Evolutionary conservation across 1,140 invertebrate genomes (phyloP).

Genomic region (Drosophila baimaii): DNA sequence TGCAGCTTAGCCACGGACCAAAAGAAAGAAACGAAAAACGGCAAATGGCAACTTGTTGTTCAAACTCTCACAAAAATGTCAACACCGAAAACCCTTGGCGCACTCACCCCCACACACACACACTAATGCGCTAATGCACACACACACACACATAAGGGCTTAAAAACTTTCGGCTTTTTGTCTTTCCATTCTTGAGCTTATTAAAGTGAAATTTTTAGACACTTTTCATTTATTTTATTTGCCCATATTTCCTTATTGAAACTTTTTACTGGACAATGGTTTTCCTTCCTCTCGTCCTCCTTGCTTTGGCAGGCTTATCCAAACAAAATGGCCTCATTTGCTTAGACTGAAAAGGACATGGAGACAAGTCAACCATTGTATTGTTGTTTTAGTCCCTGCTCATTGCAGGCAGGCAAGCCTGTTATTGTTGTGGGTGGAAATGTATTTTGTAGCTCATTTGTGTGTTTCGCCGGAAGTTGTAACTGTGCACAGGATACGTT

Average conservation of each 20-base stretch:
- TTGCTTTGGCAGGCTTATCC: constrained; percentile 25
- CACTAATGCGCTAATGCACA: constrained; percentile 22
- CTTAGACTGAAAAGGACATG: constrained; percentile 28
- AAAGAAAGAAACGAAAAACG: constrained; percentile 34
- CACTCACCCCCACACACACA: constrained; percentile 17
- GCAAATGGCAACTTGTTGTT: constrained; percentile 68
- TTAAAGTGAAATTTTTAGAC: constrained; percentile 69
- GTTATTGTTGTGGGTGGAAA: constrained; percentile 28
- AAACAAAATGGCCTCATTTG: constrained; percentile 53
- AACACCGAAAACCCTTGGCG: constrained; percentile 46
- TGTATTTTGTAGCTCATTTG: constrained; percentile 67
- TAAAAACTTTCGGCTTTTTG: constrained; percentile 44
- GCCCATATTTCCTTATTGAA: constrained; percentile 72
- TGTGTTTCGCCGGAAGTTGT: constrained; percentile 70
- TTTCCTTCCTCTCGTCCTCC: constrained; percentile 12
- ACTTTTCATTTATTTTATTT: constrained; percentile 76
- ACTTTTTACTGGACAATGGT: constrained; percentile 55
- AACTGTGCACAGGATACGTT: constrained; percentile 54
- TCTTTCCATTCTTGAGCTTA: constrained; percentile 60
- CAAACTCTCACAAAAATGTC: constrained; percentile 54
- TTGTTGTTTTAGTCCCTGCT: constrained; percentile 36
- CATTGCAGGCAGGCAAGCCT: constrained; percentile 38
- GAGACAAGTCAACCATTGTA: constrained; percentile 39
- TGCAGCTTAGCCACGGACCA: constrained; percentile 59
- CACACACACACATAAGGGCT: constrained; percentile 19